phyloP scores from a whole-genome alignment of 2,888 invertebrate species.

The Phlogophora meticulosa region DNA sequence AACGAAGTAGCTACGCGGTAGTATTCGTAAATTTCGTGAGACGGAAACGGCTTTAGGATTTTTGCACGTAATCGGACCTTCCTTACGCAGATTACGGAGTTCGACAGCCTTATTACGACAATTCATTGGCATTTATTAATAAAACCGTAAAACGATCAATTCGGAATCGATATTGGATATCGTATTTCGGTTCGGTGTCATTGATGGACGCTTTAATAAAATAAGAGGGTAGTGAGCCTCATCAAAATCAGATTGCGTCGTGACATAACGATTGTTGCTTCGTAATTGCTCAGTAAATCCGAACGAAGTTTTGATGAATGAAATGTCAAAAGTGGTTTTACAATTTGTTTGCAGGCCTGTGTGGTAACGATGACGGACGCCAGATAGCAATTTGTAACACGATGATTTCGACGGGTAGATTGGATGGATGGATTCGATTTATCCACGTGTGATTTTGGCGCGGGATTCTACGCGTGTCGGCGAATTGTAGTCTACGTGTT shows the following conservation, averaged over 20 bases:
- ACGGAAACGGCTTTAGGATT: slow-evolving; percentile 61
- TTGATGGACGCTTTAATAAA: slow-evolving; percentile 52
- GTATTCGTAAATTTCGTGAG: slow-evolving; percentile 56
- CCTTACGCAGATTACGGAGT: slow-evolving; percentile 48
- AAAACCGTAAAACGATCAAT: slow-evolving; percentile 51
- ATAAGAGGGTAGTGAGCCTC: slow-evolving; percentile 38
- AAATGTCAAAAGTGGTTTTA: slow-evolving; percentile 68
- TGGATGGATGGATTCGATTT: slow-evolving; percentile 39
- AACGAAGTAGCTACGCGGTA: slow-evolving; percentile 57
- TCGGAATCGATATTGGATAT: slow-evolving; percentile 43
- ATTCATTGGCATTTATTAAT: slow-evolving; percentile 61
- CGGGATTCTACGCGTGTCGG: slow-evolving; percentile 29
- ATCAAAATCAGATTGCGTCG: slow-evolving; percentile 46
- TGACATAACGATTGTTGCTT: slow-evolving; percentile 37
- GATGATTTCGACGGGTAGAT: slow-evolving; percentile 54
- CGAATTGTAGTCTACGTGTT: slow-evolving; percentile 52
- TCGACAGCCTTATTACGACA: slow-evolving; percentile 67
- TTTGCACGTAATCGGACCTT: slow-evolving; percentile 37
- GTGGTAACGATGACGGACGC: slow-evolving; percentile 59
- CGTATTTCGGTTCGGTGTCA: slow-evolving; percentile 31
- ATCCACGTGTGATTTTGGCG: slow-evolving; percentile 49
- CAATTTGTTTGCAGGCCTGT: slow-evolving; percentile 63
- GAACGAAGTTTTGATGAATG: slow-evolving; percentile 73
- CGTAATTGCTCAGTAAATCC: slow-evolving; percentile 54
- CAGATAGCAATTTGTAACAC: slow-evolving; percentile 65